Evolutionary conservation across 2,888 invertebrate genomes (phyloP).

Genomic region (Candidula unifasciata): DNA sequence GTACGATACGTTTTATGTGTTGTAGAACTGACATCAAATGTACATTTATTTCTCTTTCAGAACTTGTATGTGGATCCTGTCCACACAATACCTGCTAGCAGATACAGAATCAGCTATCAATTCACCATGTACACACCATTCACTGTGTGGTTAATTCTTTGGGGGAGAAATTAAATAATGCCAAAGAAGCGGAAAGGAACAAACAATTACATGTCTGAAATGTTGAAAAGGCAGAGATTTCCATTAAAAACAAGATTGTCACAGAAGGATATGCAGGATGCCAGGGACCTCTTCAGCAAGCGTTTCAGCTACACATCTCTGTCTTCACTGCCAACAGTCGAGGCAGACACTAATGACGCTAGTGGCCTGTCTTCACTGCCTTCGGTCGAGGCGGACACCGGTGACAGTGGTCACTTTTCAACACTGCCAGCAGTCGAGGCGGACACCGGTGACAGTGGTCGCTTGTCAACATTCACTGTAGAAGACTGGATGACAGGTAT

Average conservation of each 20-base stretch:
- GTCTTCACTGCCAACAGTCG: neutral
- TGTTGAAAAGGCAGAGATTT: slow-evolving; percentile 2
- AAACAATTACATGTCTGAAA: neutral
- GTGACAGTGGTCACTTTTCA: no score
- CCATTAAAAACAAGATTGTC: neutral
- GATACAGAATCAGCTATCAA: neutral
- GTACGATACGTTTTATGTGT: no score
- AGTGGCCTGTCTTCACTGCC: no score
- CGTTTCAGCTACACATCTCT: neutral
- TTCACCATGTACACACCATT: neutral
- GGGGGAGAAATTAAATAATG: neutral
- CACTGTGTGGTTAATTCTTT: neutral
- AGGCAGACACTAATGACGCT: neutral
- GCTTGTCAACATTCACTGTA: neutral
- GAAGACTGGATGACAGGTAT: slow-evolving; percentile 42
- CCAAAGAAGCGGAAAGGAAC: slow-evolving; percentile 10
- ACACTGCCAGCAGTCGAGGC: neutral
- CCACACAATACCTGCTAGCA: neutral
- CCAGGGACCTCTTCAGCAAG: slow-evolving; percentile 5
- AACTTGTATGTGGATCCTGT: neutral
- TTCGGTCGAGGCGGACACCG: neutral
- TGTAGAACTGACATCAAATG: no score
- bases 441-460: neutral
- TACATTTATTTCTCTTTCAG: neutral
- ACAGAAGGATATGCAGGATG: neutral